Evolutionary conservation across 2,797 vertebrate genomes (phyloP).

Genomic region (Esox lucius): DNA sequence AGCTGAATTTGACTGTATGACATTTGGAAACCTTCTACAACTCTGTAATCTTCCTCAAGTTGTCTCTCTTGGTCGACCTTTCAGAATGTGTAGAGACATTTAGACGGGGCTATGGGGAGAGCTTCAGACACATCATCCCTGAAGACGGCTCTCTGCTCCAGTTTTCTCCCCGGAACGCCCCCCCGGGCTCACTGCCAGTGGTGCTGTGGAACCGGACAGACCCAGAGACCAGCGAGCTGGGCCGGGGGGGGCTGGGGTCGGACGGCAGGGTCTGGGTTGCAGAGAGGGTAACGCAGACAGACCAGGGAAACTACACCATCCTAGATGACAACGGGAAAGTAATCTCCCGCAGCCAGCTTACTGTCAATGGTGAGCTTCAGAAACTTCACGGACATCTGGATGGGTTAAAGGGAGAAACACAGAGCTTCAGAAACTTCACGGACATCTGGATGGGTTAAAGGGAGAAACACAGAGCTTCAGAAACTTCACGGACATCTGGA

Average conservation of each 20-base stretch:
- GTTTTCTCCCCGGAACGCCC: conserved; percentile 58
- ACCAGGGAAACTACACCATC: conserved; percentile 74
- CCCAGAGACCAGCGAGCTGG: conserved; percentile 22
- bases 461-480: conserved; percentile 36
- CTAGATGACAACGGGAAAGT: conserved; percentile 53
- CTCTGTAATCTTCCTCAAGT: background rate
- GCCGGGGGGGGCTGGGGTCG: conserved; percentile 54
- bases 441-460: conserved; percentile 8
- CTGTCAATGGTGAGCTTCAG: conserved; percentile 64
- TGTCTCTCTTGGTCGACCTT: background rate
- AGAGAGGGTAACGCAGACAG: conserved; percentile 63
- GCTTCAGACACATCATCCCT: conserved; percentile 59
- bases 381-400: background rate
- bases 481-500: background rate
- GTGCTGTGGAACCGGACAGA: conserved; percentile 69
- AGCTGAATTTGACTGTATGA: background rate
- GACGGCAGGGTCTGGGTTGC: conserved; percentile 63
- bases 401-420: conserved; percentile 4
- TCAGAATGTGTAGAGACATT: conserved; percentile 66
- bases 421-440: conserved; percentile 36
- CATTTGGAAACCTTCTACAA: background rate
- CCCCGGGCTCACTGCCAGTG: conserved; percentile 48
- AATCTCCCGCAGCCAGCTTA: conserved; percentile 63
- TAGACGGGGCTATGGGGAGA: conserved; percentile 63
- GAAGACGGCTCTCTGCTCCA: conserved; percentile 60